Evolutionary conservation across 2,113 vertebrate species (phyloP), one percentile per base, ranked within the genome.

Genomic region (Brachyistius frenatus): DNA sequence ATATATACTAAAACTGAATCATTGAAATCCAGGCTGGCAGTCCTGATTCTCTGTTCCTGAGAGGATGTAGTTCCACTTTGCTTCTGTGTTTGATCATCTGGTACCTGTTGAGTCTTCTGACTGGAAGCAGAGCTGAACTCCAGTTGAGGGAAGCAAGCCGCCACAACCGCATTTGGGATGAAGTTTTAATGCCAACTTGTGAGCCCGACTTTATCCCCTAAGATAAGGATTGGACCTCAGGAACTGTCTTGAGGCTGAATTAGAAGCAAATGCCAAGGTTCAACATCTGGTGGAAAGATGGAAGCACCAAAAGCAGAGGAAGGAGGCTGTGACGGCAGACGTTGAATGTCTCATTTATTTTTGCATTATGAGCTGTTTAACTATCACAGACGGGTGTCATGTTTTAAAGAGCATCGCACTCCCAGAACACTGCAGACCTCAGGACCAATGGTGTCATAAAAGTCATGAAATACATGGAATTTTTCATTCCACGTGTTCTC

Each of bases 1-100:
- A 23, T 78, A 62, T 53, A 69, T 16, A 64, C 53, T 54, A 47
- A 73, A 66, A 80, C 7, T 58, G 62, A 53, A 41, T 87, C 36
- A 63, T 68, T 73, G 75, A 83, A 8, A 35, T 60, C 53, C 33
- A 63, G 23, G 53, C 47, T 53, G 58, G 64, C 35, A 55, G 32
- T 73, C 69, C 75, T 78, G 73, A 57, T 67, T 30, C 62, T 63
- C 23, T 15, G 23, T 30, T 68, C 62, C 39, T 54, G 37, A 71
- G 80, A 66, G 13, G 63, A 31, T 35, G 56, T 32, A 30, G 39
- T 50, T 72, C 55, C 67, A 8, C 66, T 33, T 72, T 10, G 7
- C n/a, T 13, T 83, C 44, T 56, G 8, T 47, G 65, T 70, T 55
- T 33, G 60, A 68, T 83, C 56, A 39, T 70, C 73, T 53, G 49